These are phyloP conservation scores for Rissa tridactyla DNA, from an alignment of 2,113 vertebrate species.

Conservation along the genomic window DNA sequence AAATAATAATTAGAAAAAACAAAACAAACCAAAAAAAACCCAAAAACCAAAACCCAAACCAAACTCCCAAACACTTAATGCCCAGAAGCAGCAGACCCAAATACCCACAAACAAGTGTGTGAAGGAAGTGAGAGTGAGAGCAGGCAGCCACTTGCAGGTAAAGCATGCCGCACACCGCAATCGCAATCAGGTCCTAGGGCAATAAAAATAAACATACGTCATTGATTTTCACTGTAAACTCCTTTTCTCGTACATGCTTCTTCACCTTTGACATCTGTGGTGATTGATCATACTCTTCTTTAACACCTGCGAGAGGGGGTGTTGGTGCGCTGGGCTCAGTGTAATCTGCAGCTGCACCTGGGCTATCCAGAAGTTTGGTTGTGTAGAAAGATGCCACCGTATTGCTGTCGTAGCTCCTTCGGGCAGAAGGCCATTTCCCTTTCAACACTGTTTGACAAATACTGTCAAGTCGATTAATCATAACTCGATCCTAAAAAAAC, in stretches of 20 bases:
- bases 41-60: background rate
- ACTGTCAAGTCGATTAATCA: conserved; percentile 97
- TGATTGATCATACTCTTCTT: conserved; percentile 89
- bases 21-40: background rate
- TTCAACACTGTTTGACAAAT: conserved; percentile 98
- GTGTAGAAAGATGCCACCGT: conserved; percentile 96
- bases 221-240: conserved; percentile 99
- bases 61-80: conserved; percentile 42
- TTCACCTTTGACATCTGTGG: conserved; percentile 99
- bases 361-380: conserved; percentile 93
- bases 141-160: conserved; percentile 86
- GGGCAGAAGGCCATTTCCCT: conserved; percentile 92
- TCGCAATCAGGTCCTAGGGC: conserved; percentile 85
- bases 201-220: conserved; percentile 99
- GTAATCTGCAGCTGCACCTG: conserved; percentile 75
- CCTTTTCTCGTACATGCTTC: conserved; percentile 99
- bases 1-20: background rate
- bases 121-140: conserved; percentile 80
- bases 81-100: conserved; percentile 73
- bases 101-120: conserved; percentile 72
- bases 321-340: conserved; percentile 72
- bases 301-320: conserved; percentile 58
- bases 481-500: conserved; percentile 88
- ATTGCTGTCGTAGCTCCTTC: conserved; percentile 87
- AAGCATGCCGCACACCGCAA: conserved; percentile 90